A percentile compares a stretch with the other conserved stretches of the same genome.
phyloP scores from a whole-genome alignment of 2,888 invertebrate genomes.

The Andrena haemorrhoa region DNA sequence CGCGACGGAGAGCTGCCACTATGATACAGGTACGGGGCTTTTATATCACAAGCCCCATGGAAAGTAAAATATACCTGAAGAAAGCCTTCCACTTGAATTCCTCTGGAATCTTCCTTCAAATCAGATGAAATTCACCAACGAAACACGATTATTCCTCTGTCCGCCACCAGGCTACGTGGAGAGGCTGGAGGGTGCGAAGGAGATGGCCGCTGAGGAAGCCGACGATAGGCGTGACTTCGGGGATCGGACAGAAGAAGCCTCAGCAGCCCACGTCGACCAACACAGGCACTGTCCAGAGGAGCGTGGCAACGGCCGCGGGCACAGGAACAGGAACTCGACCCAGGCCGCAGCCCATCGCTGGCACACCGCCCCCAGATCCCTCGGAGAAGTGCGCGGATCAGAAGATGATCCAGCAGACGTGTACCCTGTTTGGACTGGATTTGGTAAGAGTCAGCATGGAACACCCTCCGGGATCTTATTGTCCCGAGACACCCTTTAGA shows the following conservation, averaged over 20 bases:
- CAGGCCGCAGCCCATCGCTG: constrained; percentile 95
- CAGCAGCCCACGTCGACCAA: constrained; percentile 71
- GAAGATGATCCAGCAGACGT: constrained; percentile 95
- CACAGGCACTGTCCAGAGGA: constrained; percentile 80
- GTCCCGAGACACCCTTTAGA: not conserved
- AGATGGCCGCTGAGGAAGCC: constrained; percentile 88
- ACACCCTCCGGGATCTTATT: not conserved
- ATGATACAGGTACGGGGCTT: constrained; percentile 87
- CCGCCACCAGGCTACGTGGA: constrained; percentile 89
- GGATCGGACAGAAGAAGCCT: constrained; percentile 80
- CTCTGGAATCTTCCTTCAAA: constrained; percentile 7
- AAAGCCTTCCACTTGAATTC: constrained; percentile 1
- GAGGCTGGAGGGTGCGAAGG: constrained; percentile 91
- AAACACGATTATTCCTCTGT: constrained; percentile 9
- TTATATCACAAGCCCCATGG: too few relatives aligned
- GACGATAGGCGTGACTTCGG: constrained; percentile 73
- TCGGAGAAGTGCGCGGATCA: constrained; percentile 93
- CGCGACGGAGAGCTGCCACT: constrained; percentile 92
- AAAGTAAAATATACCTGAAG: too few relatives aligned
- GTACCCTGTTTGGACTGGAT: constrained; percentile 95
- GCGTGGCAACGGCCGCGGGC: constrained; percentile 75
- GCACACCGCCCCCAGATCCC: constrained; percentile 94
- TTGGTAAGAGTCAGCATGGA: constrained; percentile 87
- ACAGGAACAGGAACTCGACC: constrained; percentile 88
- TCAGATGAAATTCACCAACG: not conserved